A percentile compares a stretch with the other conserved stretches of the same genome.
These are phyloP conservation scores for Monochamus saltuarius DNA, from an alignment of 1,140 invertebrate species.

Conservation along the genomic window DNA sequence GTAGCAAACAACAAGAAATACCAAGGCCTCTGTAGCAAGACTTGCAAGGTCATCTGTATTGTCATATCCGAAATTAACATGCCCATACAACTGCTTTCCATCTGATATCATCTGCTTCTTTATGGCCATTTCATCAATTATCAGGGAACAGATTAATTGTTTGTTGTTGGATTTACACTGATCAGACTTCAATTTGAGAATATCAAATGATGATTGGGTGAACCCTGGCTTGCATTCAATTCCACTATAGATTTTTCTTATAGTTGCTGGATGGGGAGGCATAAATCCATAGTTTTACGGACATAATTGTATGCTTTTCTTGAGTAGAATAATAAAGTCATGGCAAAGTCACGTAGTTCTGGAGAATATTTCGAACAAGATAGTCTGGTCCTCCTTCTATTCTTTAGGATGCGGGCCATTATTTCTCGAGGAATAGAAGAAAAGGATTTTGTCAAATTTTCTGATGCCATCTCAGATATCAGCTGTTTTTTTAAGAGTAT, in stretches of 20 bases:
- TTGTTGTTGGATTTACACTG: neutral
- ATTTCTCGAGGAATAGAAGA: neutral
- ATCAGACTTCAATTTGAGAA: neutral
- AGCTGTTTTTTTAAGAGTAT: conserved; percentile 3
- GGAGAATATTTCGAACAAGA: neutral
- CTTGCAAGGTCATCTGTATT: neutral
- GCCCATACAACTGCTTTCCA: neutral
- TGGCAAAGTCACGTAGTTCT: neutral
- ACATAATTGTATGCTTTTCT: neutral
- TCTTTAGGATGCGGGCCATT: neutral
- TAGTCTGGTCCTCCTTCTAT: neutral
- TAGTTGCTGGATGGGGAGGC: neutral
- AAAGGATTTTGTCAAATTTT: neutral
- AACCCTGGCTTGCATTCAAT: conserved; percentile 3
- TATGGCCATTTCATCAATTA: conserved; percentile 8
- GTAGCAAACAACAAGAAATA: neutral
- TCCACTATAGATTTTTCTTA: conserved; percentile 7
- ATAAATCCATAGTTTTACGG: neutral
- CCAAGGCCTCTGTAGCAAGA: neutral
- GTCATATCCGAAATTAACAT: conserved; percentile 1
- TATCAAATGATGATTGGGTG: neutral
- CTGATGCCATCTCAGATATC: neutral
- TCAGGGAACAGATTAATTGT: neutral
- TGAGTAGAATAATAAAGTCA: conserved; percentile 2
- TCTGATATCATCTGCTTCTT: conserved; percentile 3